Evolutionary conservation across 2,797 vertebrate genomes (phyloP).

Genomic region (Tauraco hartlaubi): DNA sequence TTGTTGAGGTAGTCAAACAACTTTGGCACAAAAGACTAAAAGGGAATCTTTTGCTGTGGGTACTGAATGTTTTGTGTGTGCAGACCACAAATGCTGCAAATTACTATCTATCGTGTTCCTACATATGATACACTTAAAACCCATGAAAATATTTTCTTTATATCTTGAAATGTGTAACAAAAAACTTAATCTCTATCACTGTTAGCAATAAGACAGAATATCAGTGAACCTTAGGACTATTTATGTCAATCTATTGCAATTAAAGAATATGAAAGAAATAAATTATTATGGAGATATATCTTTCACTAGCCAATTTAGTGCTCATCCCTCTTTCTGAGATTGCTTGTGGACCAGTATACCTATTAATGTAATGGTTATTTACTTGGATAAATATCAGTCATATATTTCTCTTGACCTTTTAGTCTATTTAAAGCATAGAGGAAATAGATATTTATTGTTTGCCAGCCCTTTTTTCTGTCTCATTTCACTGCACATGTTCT

Average conservation of each 20-base stretch:
- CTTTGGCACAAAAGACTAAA: not conserved
- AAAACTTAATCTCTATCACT: not conserved
- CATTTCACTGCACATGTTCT: slow-evolving; percentile 69
- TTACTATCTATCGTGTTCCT: not conserved
- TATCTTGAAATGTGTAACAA: not conserved
- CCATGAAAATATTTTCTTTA: not conserved
- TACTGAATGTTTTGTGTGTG: not conserved
- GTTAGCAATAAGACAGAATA: not conserved
- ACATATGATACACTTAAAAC: not conserved
- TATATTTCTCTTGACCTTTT: slow-evolving; percentile 53
- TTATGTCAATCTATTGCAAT: slow-evolving; percentile 28
- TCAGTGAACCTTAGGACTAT: not conserved
- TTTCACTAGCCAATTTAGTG: slow-evolving; percentile 5
- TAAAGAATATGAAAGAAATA: slow-evolving; percentile 28
- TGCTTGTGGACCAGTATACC: slow-evolving; percentile 15
- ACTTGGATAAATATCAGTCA: slow-evolving; percentile 25
- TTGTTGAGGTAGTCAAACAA: not conserved
- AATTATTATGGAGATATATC: not conserved
- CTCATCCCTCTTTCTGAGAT: slow-evolving; percentile 4
- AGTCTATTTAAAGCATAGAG: slow-evolving; percentile 58
- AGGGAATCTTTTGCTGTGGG: not conserved
- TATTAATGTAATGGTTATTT: slow-evolving; percentile 27
- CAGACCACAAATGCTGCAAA: not conserved
- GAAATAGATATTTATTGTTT: slow-evolving; percentile 65
- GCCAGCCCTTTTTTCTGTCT: slow-evolving; percentile 62